phyloP scores from a whole-genome alignment of 2,888 invertebrate species.

The Muschampia plurimacula region DNA sequence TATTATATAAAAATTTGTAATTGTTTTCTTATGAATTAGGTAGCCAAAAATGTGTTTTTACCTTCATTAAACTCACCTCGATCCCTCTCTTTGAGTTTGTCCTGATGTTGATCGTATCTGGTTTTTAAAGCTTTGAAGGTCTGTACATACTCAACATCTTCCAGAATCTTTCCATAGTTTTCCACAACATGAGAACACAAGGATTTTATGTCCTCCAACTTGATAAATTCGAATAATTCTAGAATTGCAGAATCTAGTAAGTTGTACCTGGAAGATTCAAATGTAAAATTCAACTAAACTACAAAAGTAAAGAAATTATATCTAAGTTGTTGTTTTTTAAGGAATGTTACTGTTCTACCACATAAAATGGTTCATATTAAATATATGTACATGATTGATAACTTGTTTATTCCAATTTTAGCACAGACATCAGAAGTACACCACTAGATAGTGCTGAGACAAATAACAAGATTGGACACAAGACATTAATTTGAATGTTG shows the following conservation, averaged over 20 bases:
- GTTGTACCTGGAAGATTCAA: constrained; percentile 89
- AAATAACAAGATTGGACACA: too few relatives aligned
- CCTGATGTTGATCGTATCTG: constrained; percentile 96
- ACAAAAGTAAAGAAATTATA: too few relatives aligned
- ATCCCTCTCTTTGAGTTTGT: constrained; percentile 94
- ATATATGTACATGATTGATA: too few relatives aligned
- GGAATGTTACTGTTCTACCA: too few relatives aligned
- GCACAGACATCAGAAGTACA: too few relatives aligned
- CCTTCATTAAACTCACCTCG: constrained; percentile 79
- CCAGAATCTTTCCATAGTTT: constrained; percentile 97
- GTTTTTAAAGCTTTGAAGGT: constrained; percentile 97
- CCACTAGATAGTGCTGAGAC: too few relatives aligned
- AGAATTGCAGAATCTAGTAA: constrained; percentile 99
- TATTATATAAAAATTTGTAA: neutral
- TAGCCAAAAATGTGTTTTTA: neutral
- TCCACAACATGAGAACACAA: constrained; percentile 97
- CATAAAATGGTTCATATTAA: too few relatives aligned
- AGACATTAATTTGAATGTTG: neutral
- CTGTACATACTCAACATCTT: constrained; percentile 98
- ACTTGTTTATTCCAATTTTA: too few relatives aligned
- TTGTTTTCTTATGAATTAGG: neutral
- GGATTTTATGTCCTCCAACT: constrained; percentile 96
- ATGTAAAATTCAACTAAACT: neutral
- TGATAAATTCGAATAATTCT: constrained; percentile 99
- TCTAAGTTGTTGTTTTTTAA: too few relatives aligned